Base-by-base conservation (phyloP, 1,140 invertebrate genomes). In the Bicyclus anynana region DNA sequence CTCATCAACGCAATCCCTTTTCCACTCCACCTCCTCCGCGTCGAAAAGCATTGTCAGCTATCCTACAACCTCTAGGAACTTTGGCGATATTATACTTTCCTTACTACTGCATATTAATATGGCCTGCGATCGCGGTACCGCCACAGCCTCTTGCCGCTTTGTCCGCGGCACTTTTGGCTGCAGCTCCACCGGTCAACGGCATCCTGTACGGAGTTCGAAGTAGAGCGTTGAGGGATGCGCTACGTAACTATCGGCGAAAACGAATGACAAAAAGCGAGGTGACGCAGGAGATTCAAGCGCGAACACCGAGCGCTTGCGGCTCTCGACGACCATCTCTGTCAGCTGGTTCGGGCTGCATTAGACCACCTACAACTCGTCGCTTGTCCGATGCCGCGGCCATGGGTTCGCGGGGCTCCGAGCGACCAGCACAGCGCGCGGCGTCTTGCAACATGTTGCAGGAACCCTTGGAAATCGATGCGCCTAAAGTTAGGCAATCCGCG, bases 161-260 rank as follows among this genome's bases (percentile, higher is more conserved):
- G 14, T 91, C 93, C 9, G 91, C 91, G 4, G 87, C 91, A 0
- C 84, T 95, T 2, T 78, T 95, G 13, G 91, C 93, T 2, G 92
- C 91, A 35, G 93, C 94, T 7, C 93, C 94, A 6, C 91, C 92
- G 0, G 89, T 95, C 21, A 95, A 96, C 69, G 93, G 92, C 2
- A 91, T 95, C 18, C 83, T 96, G 6, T 95, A 96, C 78, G 94
- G 94, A 14, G 90, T 95, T 38, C 93, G 94, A 74, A 95, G 93
- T 72, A 92, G 93, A 80, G 90, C 90, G 0, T 76, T 94, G 10
- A 89, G 92, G 60, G 92, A 93, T 73, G 93, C 94, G 23, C 92
- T 96, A 53, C 90, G 93, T 63, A 95, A 95, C 68, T 95, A 95
- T 72, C 92, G 93, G 90, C 87, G 94, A n/a, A 95, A 95, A 83